These are phyloP conservation scores for Phytoseiulus persimilis DNA, from an alignment of 2,888 invertebrate genomes.

Conservation along the genomic window DNA sequence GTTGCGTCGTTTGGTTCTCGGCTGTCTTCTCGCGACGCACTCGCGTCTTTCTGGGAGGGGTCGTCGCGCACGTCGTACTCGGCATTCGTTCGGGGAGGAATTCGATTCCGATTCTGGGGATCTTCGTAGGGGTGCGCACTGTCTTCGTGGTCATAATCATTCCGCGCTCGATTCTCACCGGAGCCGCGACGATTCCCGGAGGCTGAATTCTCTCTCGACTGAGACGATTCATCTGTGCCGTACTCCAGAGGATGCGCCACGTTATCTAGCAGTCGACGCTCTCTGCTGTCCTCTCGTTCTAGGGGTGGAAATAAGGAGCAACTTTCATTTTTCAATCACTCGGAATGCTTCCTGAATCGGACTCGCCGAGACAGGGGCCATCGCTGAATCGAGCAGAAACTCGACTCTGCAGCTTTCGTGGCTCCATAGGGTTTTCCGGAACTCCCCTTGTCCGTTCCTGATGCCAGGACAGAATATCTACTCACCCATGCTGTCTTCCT, in stretches of 20 bases:
- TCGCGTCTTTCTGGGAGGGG: background rate
- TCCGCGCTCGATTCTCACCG: background rate
- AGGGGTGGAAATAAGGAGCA: background rate
- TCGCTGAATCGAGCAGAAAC: too few relatives aligned
- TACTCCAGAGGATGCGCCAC: background rate
- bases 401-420: too few relatives aligned
- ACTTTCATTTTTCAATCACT: too few relatives aligned
- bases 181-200: background rate
- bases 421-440: background rate
- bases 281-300: conserved; percentile 30
- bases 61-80: background rate
- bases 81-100: background rate
- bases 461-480: background rate
- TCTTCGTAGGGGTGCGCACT: conserved; percentile 6
- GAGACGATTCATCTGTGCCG: background rate
- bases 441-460: background rate
- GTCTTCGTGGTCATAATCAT: conserved; percentile 20
- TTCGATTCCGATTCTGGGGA: background rate
- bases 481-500: conserved; percentile 28
- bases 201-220: conserved; percentile 11
- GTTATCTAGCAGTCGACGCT: background rate
- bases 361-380: too few relatives aligned
- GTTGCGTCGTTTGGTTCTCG: background rate
- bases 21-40: background rate
- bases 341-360: too few relatives aligned